Percentiles rank a stretch among this genome's conserved stretches.
Evolutionary conservation across 2,797 vertebrate species (phyloP).

Genomic region (Sylvilagus floridanus): DNA sequence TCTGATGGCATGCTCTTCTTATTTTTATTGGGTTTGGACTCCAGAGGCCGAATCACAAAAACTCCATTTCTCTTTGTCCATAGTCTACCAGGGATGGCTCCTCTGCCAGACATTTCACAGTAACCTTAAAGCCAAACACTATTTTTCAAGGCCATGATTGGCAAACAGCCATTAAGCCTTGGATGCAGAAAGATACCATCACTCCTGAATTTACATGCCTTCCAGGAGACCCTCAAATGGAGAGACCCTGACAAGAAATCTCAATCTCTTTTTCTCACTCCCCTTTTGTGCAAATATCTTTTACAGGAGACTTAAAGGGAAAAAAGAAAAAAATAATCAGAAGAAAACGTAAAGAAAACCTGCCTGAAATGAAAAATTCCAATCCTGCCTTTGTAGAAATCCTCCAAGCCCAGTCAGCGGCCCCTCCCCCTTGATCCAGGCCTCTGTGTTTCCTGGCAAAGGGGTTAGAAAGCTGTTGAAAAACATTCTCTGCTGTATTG

Average conservation of each 20-base stretch:
- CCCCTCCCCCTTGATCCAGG: constrained; percentile 87
- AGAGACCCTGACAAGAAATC: constrained; percentile 83
- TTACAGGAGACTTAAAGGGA: constrained; percentile 83
- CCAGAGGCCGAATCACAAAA: constrained; percentile 18
- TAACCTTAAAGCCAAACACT: constrained; percentile 69
- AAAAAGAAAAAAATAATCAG: constrained; percentile 81
- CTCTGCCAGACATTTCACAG: constrained; percentile 63
- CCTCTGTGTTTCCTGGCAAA: constrained; percentile 87
- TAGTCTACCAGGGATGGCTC: constrained; percentile 34
- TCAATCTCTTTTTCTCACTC: constrained; percentile 76
- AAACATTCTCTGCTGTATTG: constrained; percentile 90
- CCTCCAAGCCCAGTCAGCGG: constrained; percentile 85
- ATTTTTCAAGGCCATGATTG: constrained; percentile 69
- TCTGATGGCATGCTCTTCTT: background rate
- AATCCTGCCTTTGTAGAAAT: constrained; percentile 81
- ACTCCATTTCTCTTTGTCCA: constrained; percentile 59
- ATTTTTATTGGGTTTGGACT: background rate
- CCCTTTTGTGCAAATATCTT: constrained; percentile 85
- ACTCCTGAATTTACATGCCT: constrained; percentile 72
- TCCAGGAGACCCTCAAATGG: constrained; percentile 82
- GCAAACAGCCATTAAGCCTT: constrained; percentile 61
- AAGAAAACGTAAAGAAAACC: constrained; percentile 83
- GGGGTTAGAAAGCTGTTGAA: constrained; percentile 89
- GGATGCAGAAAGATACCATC: constrained; percentile 66
- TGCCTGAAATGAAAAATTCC: constrained; percentile 81